Percentiles rank a stretch among this genome's conserved stretches.
Conservation (phyloP, 1,140 invertebrate genomes). For the Amphibalanus amphitrite region DNA sequence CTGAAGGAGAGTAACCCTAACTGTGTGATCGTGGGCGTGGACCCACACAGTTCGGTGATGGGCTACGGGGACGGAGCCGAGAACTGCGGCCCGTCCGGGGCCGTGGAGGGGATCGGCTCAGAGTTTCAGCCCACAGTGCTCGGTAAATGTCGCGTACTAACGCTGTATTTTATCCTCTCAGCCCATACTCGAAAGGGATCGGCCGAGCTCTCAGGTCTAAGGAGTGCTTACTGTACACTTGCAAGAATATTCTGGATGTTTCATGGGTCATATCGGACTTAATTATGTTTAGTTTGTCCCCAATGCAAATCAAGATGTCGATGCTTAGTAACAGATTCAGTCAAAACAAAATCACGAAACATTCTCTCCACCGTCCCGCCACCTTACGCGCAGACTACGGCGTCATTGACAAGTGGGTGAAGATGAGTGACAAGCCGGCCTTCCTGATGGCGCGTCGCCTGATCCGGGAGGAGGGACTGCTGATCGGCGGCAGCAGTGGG, state of each 20-base stretch:
- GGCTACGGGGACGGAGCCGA: conserved; percentile 54
- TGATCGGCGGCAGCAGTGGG: conserved; percentile 67
- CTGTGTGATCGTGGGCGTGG: conserved; percentile 58
- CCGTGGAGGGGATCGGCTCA: conserved; percentile 73
- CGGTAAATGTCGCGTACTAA: conserved; percentile 26
- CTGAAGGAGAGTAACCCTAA: conserved; percentile 51
- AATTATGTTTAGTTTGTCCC: too few relatives aligned
- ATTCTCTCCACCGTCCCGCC: too few relatives aligned
- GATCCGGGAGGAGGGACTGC: conserved; percentile 78
- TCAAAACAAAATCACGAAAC: too few relatives aligned
- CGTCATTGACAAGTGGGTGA: conserved; percentile 74
- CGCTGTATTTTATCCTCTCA: too few relatives aligned
- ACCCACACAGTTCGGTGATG: conserved; percentile 73
- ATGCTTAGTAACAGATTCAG: too few relatives aligned
- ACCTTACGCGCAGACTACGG: conserved; percentile 13
- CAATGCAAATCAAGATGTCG: too few relatives aligned
- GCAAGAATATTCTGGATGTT: too few relatives aligned
- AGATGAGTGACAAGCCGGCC: conserved; percentile 60
- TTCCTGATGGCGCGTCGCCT: conserved; percentile 67
- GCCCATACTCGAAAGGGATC: too few relatives aligned
- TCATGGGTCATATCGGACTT: too few relatives aligned
- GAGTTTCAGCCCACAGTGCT: conserved; percentile 91
- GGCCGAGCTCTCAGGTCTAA: too few relatives aligned
- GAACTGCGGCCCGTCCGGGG: conserved; percentile 48
- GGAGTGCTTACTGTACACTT: too few relatives aligned